These are phyloP conservation scores for Cinara cedri DNA, from an alignment of 2,888 invertebrate genomes.

Conservation along the genomic window DNA sequence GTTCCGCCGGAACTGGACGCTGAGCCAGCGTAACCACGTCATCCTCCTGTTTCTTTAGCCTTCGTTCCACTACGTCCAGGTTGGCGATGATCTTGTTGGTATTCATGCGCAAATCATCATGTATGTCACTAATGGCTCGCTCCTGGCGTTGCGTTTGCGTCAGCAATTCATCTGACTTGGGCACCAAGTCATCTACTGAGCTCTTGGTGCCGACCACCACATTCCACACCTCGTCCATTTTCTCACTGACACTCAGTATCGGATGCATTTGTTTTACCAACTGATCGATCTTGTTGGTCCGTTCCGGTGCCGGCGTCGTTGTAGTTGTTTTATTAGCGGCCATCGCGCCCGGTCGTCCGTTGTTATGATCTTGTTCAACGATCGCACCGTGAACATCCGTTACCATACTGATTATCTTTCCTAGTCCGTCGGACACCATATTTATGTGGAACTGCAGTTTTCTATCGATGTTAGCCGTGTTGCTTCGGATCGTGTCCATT, in stretches of 20 bases:
- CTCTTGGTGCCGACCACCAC: constrained; percentile 88
- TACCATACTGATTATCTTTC: constrained; percentile 78
- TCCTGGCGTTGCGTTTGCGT: constrained; percentile 87
- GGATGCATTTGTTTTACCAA: constrained; percentile 83
- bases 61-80: constrained; percentile 82
- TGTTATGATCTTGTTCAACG: constrained; percentile 72
- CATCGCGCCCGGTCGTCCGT: constrained; percentile 64
- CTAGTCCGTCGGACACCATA: constrained; percentile 69
- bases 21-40: constrained; percentile 80
- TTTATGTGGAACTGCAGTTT: constrained; percentile 86
- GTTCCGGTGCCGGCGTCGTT: constrained; percentile 65
- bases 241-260: constrained; percentile 81
- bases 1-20: constrained; percentile 76
- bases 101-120: constrained; percentile 79
- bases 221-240: constrained; percentile 91
- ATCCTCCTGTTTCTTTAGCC: constrained; percentile 83
- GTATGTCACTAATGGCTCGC: constrained; percentile 84
- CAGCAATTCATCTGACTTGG: constrained; percentile 83
- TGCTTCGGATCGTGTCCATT: constrained; percentile 78
- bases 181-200: constrained; percentile 82
- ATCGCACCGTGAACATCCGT: constrained; percentile 83
- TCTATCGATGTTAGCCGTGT: constrained; percentile 69
- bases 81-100: constrained; percentile 87
- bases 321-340: constrained; percentile 62
- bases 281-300: constrained; percentile 78